Conservation (phyloP, 30 jellyfish, hydroid and myxozoan genomes). For the Aurelia sp. region DNA sequence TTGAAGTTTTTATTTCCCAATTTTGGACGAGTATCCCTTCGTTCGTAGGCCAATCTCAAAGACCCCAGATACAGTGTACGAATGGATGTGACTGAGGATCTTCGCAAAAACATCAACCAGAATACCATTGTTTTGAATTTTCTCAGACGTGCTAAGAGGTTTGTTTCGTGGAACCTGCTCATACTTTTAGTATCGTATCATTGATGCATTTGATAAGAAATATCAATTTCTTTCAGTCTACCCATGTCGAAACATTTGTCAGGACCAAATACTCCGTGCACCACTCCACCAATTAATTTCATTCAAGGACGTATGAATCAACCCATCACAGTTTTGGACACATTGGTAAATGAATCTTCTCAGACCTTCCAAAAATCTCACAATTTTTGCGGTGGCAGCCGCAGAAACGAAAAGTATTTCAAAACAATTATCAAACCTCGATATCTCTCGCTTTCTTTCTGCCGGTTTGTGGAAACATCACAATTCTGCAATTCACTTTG, state of each 20-base stretch:
- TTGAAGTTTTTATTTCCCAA: no score
- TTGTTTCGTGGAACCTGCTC: neutral
- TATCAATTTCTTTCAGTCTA: neutral
- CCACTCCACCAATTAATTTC: no score
- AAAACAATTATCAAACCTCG: no score
- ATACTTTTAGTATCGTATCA: neutral
- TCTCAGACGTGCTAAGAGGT: slow-evolving; percentile 87
- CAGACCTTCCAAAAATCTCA: neutral
- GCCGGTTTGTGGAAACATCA: no score
- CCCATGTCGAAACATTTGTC: neutral
- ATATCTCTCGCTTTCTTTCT: no score
- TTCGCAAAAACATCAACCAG: slow-evolving; percentile 73
- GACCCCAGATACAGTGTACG: slow-evolving; percentile 86
- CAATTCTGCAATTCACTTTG: no score
- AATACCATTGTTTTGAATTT: slow-evolving; percentile 76
- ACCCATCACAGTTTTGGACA: no score
- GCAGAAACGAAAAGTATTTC: no score
- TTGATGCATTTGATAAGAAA: neutral
- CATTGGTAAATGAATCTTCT: no score
- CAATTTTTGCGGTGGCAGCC: neutral
- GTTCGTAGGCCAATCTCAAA: slow-evolving; percentile 48
- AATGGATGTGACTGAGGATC: slow-evolving; percentile 73
- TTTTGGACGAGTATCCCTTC: no score
- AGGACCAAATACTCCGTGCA: no score
- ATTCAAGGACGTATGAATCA: no score